Evolutionary conservation across 2,113 vertebrate species (phyloP).

Genomic region (Crotalus horridus): DNA sequence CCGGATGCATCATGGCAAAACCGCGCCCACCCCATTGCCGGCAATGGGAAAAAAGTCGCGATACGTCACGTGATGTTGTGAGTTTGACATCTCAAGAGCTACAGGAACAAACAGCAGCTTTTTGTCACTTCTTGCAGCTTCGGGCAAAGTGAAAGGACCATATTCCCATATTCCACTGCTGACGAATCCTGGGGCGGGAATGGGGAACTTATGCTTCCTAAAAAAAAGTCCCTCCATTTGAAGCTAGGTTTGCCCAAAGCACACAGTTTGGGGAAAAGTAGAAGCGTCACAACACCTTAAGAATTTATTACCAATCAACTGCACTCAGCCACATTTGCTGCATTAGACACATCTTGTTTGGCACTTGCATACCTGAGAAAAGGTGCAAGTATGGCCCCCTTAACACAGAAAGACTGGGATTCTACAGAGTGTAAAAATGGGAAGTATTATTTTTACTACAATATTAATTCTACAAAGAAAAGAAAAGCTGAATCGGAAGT

Average conservation of each 20-base stretch:
- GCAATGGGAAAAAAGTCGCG: too few relatives aligned
- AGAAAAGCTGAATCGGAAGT: background rate
- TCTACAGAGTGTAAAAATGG: background rate
- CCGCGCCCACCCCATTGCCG: too few relatives aligned
- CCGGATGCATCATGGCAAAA: too few relatives aligned
- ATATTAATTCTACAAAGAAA: background rate
- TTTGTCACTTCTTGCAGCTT: background rate
- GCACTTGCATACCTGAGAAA: slow-evolving; percentile 7
- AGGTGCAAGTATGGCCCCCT: slow-evolving; percentile 19
- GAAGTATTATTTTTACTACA: background rate
- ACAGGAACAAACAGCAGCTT: background rate
- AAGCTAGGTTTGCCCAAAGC: background rate
- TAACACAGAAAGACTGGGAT: background rate
- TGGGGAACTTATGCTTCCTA: background rate
- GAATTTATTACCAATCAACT: slow-evolving; percentile 24
- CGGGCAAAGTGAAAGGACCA: background rate
- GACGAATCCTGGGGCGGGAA: background rate
- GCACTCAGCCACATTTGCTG: slow-evolving; percentile 29
- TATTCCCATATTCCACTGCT: background rate
- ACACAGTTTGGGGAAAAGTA: background rate
- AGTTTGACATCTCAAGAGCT: too few relatives aligned
- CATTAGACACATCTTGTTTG: slow-evolving; percentile 36
- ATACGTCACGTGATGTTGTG: too few relatives aligned
- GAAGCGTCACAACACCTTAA: slow-evolving; percentile 4
- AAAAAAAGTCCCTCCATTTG: background rate